phyloP scores from a whole-genome alignment of 2,797 vertebrate genomes.

The Parauchenoglanis ngamensis region DNA sequence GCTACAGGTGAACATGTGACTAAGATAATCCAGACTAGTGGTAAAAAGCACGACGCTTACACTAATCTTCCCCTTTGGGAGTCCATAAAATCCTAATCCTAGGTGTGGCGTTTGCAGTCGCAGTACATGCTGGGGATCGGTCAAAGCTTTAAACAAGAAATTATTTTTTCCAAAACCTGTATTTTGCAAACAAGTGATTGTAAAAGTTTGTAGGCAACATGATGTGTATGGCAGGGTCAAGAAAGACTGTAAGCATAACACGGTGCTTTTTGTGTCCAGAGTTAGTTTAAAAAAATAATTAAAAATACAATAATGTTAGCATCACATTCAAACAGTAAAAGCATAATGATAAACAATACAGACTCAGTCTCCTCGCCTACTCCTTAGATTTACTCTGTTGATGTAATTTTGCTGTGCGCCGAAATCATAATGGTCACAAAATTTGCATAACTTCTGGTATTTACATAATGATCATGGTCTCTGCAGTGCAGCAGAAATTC shows the following conservation, averaged over 20 bases:
- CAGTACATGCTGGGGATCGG: neutral
- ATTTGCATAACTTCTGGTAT: constrained; percentile 1
- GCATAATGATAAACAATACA: neutral
- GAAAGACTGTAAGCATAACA: neutral
- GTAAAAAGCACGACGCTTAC: neutral
- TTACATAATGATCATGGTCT: constrained; percentile 16
- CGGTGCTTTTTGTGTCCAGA: neutral
- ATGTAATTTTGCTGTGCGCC: neutral
- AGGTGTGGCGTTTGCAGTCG: neutral
- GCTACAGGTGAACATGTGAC: neutral
- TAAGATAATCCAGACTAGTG: neutral
- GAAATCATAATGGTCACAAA: neutral
- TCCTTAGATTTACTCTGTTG: neutral
- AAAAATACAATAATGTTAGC: neutral
- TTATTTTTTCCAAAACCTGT: neutral
- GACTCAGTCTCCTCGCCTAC: neutral
- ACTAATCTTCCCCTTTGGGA: neutral
- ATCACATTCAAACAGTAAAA: neutral
- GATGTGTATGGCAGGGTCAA: neutral
- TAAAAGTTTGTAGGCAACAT: neutral
- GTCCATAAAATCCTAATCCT: neutral
- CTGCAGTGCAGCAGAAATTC: neutral
- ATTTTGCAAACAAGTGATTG: neutral
- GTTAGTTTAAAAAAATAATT: neutral
- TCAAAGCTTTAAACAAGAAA: neutral